A percentile compares a stretch with the other conserved stretches of the same genome.
Conservation (phyloP, 2,797 vertebrate species). For the Enteromius unitaeniatus region DNA sequence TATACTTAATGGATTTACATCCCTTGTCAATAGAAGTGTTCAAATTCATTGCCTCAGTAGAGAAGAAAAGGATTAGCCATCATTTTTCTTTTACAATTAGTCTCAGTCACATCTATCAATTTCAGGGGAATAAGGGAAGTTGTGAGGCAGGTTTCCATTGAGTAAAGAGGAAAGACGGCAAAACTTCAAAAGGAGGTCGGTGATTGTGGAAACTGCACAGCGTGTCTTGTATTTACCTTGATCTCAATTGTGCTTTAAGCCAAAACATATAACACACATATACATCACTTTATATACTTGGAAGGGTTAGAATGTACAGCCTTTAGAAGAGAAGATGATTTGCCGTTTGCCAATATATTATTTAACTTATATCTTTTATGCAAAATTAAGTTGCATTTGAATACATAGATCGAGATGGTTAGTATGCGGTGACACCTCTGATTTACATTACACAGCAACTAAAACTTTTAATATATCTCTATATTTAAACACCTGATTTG, state of each 20-base stretch:
- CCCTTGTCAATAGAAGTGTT: constrained; percentile 66
- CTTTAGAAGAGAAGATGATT: neutral
- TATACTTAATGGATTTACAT: constrained; percentile 71
- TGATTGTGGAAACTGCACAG: constrained; percentile 19
- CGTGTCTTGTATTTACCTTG: constrained; percentile 22
- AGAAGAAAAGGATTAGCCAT: constrained; percentile 52
- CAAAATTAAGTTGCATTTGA: neutral
- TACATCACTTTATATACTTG: neutral
- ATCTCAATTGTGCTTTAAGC: constrained; percentile 12
- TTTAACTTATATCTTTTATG: neutral
- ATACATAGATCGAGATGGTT: neutral
- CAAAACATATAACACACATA: neutral
- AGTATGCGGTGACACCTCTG: neutral
- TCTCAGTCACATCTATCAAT: constrained; percentile 44
- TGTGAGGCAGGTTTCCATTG: constrained; percentile 20
- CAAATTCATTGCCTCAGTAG: constrained; percentile 51
- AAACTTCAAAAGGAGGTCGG: neutral
- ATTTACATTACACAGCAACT: neutral
- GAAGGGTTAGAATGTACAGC: neutral
- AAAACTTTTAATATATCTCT: constrained; percentile 7
- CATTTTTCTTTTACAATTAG: constrained; percentile 54
- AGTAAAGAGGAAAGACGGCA: constrained; percentile 17
- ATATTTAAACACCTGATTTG: constrained; percentile 7
- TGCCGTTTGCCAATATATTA: neutral
- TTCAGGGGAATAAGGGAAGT: constrained; percentile 28